Conservation (phyloP, 2,113 vertebrate species). For the Chlorodrepanis virens region DNA sequence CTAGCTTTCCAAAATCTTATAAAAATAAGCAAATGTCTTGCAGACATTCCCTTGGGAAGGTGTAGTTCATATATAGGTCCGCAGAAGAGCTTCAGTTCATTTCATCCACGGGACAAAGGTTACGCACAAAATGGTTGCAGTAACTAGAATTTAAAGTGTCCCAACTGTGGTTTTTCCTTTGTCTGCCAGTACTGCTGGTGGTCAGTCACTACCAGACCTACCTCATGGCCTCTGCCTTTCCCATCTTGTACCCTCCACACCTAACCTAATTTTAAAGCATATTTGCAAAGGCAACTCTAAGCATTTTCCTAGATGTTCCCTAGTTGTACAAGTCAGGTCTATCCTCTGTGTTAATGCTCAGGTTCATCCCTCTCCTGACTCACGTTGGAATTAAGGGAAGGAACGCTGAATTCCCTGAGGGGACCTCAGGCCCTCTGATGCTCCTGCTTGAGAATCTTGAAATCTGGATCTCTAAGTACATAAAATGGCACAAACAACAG, state of each 20-base stretch:
- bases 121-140: accelerated
- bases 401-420: not conserved
- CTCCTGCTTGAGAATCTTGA: not conserved
- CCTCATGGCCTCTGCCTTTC: not conserved
- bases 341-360: not conserved
- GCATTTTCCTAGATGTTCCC: not conserved
- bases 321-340: not conserved
- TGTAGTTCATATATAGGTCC: not conserved
- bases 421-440: not conserved
- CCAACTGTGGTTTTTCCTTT: not conserved
- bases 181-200: not conserved
- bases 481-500: not conserved
- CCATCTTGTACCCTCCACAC: not conserved
- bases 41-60: not conserved
- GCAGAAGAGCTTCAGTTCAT: not conserved
- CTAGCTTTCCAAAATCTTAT: not conserved
- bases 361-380: not conserved
- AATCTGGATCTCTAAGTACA: not conserved
- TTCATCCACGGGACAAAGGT: not conserved
- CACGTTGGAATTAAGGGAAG: not conserved
- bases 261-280: not conserved
- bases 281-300: not conserved
- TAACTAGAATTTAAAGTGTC: not conserved
- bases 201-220: not conserved
- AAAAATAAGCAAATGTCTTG: not conserved